These are phyloP conservation scores for Trinectes maculatus DNA, from an alignment of 2,113 vertebrate genomes.

Conservation along the genomic window DNA sequence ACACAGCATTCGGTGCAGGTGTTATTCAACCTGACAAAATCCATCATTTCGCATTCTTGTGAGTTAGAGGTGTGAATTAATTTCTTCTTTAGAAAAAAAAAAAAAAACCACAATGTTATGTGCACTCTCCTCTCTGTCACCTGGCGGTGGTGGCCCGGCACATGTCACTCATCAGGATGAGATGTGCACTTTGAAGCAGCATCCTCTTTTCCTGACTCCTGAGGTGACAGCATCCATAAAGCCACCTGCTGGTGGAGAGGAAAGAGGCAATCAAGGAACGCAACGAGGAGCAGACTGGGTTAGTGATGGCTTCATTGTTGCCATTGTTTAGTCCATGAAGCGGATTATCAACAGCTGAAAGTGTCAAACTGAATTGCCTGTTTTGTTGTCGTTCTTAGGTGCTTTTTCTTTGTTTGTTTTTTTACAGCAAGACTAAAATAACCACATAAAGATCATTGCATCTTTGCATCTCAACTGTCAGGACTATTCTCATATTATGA, in stretches of 20 bases:
- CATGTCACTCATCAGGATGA: slow-evolving; percentile 28
- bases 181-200: background rate
- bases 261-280: background rate
- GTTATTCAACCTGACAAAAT: slow-evolving; percentile 10
- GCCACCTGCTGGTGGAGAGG: background rate
- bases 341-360: slow-evolving; percentile 9
- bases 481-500: background rate
- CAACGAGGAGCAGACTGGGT: background rate
- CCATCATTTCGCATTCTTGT: background rate
- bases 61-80: slow-evolving; percentile 1
- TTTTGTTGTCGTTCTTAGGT: too few relatives aligned
- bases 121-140: background rate
- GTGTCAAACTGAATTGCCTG: slow-evolving; percentile 5
- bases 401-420: too few relatives aligned
- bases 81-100: background rate
- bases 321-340: background rate
- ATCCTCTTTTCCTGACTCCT: background rate
- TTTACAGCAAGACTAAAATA: too few relatives aligned
- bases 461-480: background rate
- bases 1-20: background rate
- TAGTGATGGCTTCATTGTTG: background rate
- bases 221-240: background rate
- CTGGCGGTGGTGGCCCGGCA: slow-evolving; percentile 3
- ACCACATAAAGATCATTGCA: background rate
- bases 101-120: background rate